Evolutionary conservation across 2,797 vertebrate species (phyloP).

Genomic region (Gallinago solitaria): DNA sequence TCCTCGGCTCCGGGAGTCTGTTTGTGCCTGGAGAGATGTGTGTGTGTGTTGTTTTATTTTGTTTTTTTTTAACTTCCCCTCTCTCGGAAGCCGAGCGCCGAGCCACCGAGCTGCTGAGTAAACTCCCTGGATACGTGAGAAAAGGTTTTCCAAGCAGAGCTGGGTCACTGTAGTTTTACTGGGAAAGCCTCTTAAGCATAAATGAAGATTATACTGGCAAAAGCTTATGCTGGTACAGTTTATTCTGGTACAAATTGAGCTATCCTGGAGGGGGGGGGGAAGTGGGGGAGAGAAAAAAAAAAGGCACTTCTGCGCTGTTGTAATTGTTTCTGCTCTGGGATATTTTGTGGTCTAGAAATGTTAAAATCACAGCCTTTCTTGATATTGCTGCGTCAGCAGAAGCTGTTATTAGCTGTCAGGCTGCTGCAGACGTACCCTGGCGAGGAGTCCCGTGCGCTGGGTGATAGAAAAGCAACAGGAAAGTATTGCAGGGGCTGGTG

Average conservation of each 20-base stretch:
- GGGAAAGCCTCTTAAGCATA: slow-evolving; percentile 64
- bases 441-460: not conserved
- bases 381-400: not conserved
- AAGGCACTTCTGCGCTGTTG: not conserved
- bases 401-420: not conserved
- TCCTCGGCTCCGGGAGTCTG: not conserved
- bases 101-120: not conserved
- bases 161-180: slow-evolving; percentile 64
- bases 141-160: slow-evolving; percentile 49
- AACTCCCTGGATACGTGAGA: not conserved
- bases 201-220: slow-evolving; percentile 49
- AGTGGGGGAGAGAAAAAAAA: not conserved
- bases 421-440: not conserved
- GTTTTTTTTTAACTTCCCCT: not conserved
- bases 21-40: not conserved
- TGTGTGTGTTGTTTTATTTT: not conserved
- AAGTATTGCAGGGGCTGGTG: not conserved
- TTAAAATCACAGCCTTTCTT: not conserved
- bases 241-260: slow-evolving; percentile 43
- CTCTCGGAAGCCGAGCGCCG: not conserved
- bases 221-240: slow-evolving; percentile 60
- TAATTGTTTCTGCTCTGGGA: slow-evolving; percentile 4
- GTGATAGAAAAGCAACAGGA: not conserved
- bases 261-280: not conserved
- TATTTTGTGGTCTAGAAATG: not conserved